Percentiles rank a stretch among this genome's conserved stretches.
Conservation (phyloP, 2,888 invertebrate species). For the Alloscopus bannaensis region DNA sequence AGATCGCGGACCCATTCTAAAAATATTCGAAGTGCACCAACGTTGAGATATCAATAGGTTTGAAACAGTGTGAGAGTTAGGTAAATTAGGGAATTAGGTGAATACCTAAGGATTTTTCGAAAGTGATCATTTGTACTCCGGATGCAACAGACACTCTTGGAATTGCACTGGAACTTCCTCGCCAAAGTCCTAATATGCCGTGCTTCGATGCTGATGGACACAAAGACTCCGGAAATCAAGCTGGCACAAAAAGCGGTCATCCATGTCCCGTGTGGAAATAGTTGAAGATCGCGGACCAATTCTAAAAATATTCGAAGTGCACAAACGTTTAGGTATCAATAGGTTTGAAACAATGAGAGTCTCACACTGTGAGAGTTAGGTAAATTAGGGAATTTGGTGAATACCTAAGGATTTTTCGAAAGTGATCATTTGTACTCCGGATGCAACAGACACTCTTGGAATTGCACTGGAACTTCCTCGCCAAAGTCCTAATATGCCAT, state of each 20-base stretch:
- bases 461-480: constrained; percentile 86
- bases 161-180: constrained; percentile 85
- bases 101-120: constrained; percentile 76
- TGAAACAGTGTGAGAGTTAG: neutral
- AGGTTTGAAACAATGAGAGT: no score
- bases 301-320: constrained; percentile 34
- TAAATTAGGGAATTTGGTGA: constrained; percentile 13
- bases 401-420: constrained; percentile 77
- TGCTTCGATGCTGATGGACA: constrained; percentile 82
- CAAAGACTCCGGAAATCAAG: constrained; percentile 85
- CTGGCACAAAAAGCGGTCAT: constrained; percentile 85
- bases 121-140: constrained; percentile 88
- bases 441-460: constrained; percentile 87
- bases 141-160: constrained; percentile 89
- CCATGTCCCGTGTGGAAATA: constrained; percentile 74
- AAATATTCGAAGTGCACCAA: neutral
- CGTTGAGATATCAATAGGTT: neutral
- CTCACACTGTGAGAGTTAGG: no score
- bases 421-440: constrained; percentile 88
- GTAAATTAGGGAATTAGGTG: no score
- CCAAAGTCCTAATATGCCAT: constrained; percentile 83
- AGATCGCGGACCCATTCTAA: constrained; percentile 55
- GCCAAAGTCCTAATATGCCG: constrained; percentile 84
- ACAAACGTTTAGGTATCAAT: neutral
- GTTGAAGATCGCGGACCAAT: constrained; percentile 43